Conservation (phyloP, 2,888 invertebrate species). For the Orthosia cruda region DNA sequence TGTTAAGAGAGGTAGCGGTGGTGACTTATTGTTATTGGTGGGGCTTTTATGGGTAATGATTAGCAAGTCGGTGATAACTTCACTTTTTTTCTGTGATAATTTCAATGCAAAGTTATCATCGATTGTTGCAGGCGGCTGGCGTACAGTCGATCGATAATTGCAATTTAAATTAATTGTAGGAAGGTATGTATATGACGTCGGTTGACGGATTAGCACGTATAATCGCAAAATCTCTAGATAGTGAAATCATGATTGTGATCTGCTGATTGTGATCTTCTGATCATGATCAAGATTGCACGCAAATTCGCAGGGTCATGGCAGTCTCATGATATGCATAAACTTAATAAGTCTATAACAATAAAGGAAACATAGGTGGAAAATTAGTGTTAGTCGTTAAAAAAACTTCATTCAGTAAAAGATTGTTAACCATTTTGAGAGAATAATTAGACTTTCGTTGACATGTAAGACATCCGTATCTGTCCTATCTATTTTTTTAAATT, state of each 20-base stretch:
- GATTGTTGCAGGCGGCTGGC: not conserved
- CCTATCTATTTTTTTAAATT: no score
- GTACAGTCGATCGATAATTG: constrained; percentile 3
- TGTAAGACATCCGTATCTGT: no score
- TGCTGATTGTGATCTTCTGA: constrained; percentile 24
- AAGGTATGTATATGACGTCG: constrained; percentile 2
- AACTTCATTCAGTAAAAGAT: no score
- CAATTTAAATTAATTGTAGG: constrained; percentile 12
- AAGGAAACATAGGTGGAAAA: not conserved
- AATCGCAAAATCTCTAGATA: constrained; percentile 35
- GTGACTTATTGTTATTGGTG: not conserved
- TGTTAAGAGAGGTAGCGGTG: constrained; percentile 68
- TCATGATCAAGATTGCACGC: constrained; percentile 7
- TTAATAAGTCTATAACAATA: not conserved
- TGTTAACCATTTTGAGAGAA: no score
- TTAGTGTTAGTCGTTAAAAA: not conserved
- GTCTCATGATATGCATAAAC: not conserved
- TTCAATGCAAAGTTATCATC: not conserved
- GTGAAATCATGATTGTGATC: constrained; percentile 23
- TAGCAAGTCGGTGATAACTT: constrained; percentile 6
- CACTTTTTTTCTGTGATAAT: not conserved
- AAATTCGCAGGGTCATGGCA: not conserved
- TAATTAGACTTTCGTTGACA: no score
- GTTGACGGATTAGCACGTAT: constrained; percentile 23
- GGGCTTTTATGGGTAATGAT: not conserved